Percentiles rank a stretch among this genome's conserved stretches.
Evolutionary conservation across 2,797 vertebrate genomes (phyloP).

Genomic region (Lithobates pipiens): DNA sequence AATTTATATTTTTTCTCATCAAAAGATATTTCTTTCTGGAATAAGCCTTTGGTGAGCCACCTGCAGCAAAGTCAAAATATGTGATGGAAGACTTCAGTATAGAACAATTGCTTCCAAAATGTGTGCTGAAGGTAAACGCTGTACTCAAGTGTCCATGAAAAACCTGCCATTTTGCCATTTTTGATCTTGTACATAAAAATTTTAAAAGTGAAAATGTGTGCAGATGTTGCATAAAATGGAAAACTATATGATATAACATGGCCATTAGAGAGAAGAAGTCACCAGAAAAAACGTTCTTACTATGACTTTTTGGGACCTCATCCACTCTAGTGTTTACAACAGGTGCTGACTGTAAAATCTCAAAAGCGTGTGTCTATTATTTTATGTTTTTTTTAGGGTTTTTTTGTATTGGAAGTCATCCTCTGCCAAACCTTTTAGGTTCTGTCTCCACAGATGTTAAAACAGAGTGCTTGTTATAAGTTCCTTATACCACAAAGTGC

Average conservation of each 20-base stretch:
- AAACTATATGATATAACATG: neutral
- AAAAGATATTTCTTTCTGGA: slow-evolving; percentile 32
- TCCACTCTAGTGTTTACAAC: neutral
- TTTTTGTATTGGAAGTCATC: too few species aligned
- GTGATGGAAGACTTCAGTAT: neutral
- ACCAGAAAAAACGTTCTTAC: neutral
- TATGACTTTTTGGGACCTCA: neutral
- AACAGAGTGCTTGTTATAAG: neutral
- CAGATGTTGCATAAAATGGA: neutral
- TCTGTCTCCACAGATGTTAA: neutral
- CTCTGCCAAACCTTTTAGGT: neutral
- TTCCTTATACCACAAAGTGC: neutral
- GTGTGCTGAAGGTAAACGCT: neutral
- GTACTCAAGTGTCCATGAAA: slow-evolving; percentile 3
- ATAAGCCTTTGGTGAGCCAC: slow-evolving; percentile 7
- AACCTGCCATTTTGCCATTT: neutral
- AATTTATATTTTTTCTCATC: slow-evolving; percentile 8
- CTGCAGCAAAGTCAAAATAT: slow-evolving; percentile 18
- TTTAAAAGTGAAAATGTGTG: neutral
- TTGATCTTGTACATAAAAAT: neutral
- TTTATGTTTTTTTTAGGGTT: neutral
- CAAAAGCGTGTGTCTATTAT: neutral
- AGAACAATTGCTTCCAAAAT: slow-evolving; percentile 1
- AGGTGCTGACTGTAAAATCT: neutral
- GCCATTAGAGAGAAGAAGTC: neutral